These are phyloP conservation scores for Lobophora halterata DNA, from an alignment of 2,888 invertebrate species.

Conservation along the genomic window DNA sequence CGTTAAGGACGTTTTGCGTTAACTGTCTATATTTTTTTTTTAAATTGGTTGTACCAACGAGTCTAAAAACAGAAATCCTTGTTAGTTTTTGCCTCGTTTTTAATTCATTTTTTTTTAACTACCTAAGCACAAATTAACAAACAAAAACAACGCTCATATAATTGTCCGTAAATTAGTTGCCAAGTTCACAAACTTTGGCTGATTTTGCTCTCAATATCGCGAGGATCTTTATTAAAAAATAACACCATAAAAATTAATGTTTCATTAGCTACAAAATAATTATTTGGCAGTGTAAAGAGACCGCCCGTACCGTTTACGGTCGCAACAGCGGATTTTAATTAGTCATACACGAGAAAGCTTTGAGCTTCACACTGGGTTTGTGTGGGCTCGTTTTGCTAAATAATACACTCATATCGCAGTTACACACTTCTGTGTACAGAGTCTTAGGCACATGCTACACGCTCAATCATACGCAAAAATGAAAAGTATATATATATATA, in stretches of 20 bases:
- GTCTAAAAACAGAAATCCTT: too few relatives aligned
- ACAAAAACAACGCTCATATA: too few relatives aligned
- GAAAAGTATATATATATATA: too few relatives aligned
- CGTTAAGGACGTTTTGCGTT: too few relatives aligned
- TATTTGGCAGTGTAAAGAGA: conserved; percentile 46
- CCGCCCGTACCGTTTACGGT: conserved; percentile 53
- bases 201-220: conserved; percentile 1
- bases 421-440: conserved; percentile 52
- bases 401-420: conserved; percentile 66
- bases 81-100: too few relatives aligned
- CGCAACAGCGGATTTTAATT: conserved; percentile 77
- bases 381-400: conserved; percentile 53
- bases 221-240: conserved; percentile 32
- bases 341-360: conserved; percentile 78
- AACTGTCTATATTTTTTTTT: too few relatives aligned
- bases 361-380: conserved; percentile 53
- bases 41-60: too few relatives aligned
- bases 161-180: too few relatives aligned
- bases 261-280: conserved; percentile 61
- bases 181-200: too few relatives aligned
- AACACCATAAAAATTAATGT: conserved; percentile 51
- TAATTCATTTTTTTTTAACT: too few relatives aligned
- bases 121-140: too few relatives aligned
- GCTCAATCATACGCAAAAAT: conserved; percentile 49
- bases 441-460: conserved; percentile 45